Evolutionary conservation across 2,113 vertebrate species (phyloP).

Genomic region (Enhydra lutris): DNA sequence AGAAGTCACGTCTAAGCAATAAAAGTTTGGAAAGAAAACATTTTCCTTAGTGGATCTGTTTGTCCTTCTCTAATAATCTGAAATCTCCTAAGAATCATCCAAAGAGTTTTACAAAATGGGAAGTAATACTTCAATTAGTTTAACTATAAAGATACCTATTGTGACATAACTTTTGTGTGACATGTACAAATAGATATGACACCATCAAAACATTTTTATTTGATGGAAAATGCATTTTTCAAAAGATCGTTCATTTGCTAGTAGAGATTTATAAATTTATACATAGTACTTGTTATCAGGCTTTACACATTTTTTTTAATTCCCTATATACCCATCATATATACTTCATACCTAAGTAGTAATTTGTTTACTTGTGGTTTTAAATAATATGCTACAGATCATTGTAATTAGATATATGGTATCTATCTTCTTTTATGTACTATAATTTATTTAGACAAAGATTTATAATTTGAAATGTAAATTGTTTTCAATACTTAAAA

Average conservation of each 20-base stretch:
- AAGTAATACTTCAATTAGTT: neutral
- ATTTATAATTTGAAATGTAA: neutral
- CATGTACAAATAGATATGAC: neutral
- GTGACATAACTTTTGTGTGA: neutral
- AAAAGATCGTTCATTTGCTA: neutral
- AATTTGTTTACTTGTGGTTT: neutral
- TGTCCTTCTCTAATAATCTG: neutral
- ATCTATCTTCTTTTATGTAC: accelerated
- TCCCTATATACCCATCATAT: neutral
- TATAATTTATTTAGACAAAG: neutral
- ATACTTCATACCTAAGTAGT: neutral
- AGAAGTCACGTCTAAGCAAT: neutral
- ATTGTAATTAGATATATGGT: neutral
- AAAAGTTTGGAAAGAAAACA: neutral
- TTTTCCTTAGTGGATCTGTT: neutral
- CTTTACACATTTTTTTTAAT: neutral
- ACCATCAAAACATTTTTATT: neutral
- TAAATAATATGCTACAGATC: neutral
- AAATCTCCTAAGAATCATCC: neutral
- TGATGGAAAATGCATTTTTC: neutral
- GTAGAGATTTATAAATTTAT: neutral
- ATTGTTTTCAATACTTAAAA: neutral
- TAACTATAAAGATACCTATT: neutral
- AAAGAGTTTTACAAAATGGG: neutral
- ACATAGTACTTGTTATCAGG: neutral